Evolutionary conservation across 2,113 vertebrate species (phyloP).

Genomic region (Gymnorhina tibicen): DNA sequence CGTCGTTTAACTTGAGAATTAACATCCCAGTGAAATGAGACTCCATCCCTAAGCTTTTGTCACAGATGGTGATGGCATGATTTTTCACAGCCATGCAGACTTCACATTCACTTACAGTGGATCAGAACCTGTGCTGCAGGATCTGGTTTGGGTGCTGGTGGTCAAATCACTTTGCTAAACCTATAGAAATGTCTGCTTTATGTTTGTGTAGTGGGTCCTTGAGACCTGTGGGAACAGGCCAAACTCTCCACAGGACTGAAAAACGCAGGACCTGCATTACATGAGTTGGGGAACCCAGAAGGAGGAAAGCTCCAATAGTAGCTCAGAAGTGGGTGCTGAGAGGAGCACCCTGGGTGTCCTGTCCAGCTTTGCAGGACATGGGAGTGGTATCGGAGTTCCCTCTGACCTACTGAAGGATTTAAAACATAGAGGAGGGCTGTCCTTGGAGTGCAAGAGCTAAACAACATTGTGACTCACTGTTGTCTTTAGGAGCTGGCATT

Average conservation of each 20-base stretch:
- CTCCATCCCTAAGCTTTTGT: background rate
- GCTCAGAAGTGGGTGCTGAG: background rate
- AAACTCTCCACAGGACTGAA: background rate
- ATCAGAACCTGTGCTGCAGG: background rate
- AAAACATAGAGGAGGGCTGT: background rate
- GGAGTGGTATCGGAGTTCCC: background rate
- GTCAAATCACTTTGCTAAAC: background rate
- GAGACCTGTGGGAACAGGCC: background rate
- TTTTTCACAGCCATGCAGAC: background rate
- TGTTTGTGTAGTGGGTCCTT: background rate
- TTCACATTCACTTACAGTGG: background rate
- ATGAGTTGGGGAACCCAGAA: background rate
- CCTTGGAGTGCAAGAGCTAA: background rate
- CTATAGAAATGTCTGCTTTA: accelerated
- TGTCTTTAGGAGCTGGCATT: background rate
- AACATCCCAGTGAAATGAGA: background rate
- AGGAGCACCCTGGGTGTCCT: background rate
- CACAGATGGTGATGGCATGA: background rate
- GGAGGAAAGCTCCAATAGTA: background rate
- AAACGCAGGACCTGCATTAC: background rate
- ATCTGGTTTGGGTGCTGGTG: background rate
- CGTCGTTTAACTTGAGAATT: background rate
- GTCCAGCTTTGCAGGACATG: background rate
- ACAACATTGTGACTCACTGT: background rate
- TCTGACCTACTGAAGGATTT: accelerated